Evolutionary conservation across 37 sponge, comb jelly and placozoan genomes (phyloP).

Genomic region (Petrosia ficiformis): DNA sequence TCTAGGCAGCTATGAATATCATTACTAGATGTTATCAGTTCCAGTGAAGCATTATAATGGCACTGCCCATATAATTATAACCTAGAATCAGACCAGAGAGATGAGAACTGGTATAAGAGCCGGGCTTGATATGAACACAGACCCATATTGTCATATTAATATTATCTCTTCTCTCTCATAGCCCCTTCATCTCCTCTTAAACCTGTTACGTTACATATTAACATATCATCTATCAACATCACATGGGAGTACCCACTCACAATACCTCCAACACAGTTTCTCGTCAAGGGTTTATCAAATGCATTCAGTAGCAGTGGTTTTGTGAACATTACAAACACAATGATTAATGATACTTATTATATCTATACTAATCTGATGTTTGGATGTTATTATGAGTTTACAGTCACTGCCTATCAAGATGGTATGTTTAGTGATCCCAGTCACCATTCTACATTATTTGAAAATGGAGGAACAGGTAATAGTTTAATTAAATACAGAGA

Average conservation of each 20-base stretch:
- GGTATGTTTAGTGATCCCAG: not conserved
- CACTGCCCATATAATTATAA: too few relatives aligned
- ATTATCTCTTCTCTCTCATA: too few relatives aligned
- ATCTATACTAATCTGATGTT: not conserved
- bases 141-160: too few relatives aligned
- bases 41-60: too few relatives aligned
- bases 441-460: not conserved
- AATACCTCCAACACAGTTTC: not conserved
- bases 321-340: too few relatives aligned
- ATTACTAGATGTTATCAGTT: too few relatives aligned
- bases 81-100: too few relatives aligned
- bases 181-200: not conserved
- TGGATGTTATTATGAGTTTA: not conserved
- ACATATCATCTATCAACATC: not conserved
- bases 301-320: not conserved
- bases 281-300: not conserved
- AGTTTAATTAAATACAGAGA: too few relatives aligned
- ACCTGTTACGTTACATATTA: not conserved
- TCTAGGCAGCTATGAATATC: too few relatives aligned
- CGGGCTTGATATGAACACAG: too few relatives aligned
- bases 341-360: not conserved
- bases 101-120: too few relatives aligned
- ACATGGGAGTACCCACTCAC: not conserved
- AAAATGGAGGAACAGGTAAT: conserved; percentile 1
- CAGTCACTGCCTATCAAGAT: not conserved